Percentiles rank a stretch among this genome's conserved stretches.
These are phyloP conservation scores for Tetropium fuscum DNA, from an alignment of 2,888 invertebrate genomes.

Conservation along the genomic window DNA sequence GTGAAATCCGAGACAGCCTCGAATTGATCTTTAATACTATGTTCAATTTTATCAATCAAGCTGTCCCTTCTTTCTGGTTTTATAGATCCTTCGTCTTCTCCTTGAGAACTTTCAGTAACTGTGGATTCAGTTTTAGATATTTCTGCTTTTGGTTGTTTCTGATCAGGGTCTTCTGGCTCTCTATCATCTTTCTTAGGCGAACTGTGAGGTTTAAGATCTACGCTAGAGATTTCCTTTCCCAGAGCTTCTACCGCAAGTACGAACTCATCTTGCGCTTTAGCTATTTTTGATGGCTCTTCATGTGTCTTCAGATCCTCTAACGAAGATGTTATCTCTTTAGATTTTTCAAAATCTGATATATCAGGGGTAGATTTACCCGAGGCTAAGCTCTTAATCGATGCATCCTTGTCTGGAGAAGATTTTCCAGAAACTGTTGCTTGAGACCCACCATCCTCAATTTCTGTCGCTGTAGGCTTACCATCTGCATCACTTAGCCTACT, in stretches of 20 bases:
- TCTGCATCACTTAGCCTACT: too few species aligned
- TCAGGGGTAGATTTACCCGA: constrained; percentile 47
- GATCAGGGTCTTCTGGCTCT: not conserved
- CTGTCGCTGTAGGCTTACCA: not conserved
- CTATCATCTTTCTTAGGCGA: not conserved
- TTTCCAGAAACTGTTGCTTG: constrained; percentile 25
- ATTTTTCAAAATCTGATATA: constrained; percentile 36
- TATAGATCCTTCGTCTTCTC: constrained; percentile 8
- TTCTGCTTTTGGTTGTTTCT: not conserved
- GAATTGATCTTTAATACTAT: constrained; percentile 19
- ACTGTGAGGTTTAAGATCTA: too few species aligned
- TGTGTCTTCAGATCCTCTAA: constrained; percentile 26
- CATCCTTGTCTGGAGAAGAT: constrained; percentile 36
- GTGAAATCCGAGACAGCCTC: constrained; percentile 31
- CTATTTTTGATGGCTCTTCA: constrained; percentile 1
- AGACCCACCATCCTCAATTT: not conserved
- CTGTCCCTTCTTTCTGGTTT: constrained; percentile 18
- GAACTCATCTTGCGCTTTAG: too few species aligned
- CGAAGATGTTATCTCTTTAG: constrained; percentile 26
- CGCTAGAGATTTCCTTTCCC: constrained; percentile 23
- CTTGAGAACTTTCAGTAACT: constrained; percentile 21
- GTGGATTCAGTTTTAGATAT: not conserved
- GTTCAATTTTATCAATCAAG: constrained; percentile 22
- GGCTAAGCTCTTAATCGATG: constrained; percentile 32
- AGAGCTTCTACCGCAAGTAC: constrained; percentile 18